A percentile compares a stretch with the other conserved stretches of the same genome.
Conservation (phyloP, 1,140 invertebrate genomes). For the Tribolium castaneum region DNA sequence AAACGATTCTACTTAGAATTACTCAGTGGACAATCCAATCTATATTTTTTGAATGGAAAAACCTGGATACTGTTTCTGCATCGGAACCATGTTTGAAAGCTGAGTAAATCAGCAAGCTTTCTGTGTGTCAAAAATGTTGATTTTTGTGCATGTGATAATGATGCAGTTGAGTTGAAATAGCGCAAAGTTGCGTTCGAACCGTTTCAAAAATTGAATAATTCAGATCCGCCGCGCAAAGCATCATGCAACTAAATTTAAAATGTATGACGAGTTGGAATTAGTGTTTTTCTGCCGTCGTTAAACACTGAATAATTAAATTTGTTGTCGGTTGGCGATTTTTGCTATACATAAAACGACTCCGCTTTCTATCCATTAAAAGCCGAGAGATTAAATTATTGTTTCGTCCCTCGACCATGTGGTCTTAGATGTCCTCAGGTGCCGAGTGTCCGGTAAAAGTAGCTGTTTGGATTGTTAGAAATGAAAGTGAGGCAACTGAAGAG, state of each 20-base stretch:
- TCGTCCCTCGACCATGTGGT: slow-evolving; percentile 34
- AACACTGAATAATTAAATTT: slow-evolving; percentile 35
- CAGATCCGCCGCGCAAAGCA: not conserved
- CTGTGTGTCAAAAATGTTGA: too few relatives aligned
- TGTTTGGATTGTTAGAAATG: slow-evolving; percentile 34
- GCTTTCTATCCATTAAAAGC: slow-evolving; percentile 27
- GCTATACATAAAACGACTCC: slow-evolving; percentile 31
- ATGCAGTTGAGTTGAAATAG: not conserved
- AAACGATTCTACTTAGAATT: too few relatives aligned
- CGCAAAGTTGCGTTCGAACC: not conserved
- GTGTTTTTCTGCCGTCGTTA: slow-evolving; percentile 27
- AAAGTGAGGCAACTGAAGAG: slow-evolving; percentile 10
- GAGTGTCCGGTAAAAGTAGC: slow-evolving; percentile 37
- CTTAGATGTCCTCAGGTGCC: slow-evolving; percentile 36
- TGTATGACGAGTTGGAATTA: slow-evolving; percentile 26
- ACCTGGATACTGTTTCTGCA: too few relatives aligned
- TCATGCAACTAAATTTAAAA: slow-evolving; percentile 21
- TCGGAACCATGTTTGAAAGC: too few relatives aligned
- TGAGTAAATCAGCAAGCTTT: too few relatives aligned
- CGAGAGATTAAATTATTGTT: slow-evolving; percentile 31
- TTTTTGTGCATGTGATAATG: not conserved
- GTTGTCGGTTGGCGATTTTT: slow-evolving; percentile 19
- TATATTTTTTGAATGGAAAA: too few relatives aligned
- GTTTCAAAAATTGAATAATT: slow-evolving; percentile 28
- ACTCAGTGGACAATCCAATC: too few relatives aligned